Base-by-base conservation (phyloP, 2,113 vertebrate species). In the Pampusana beccarii region DNA sequence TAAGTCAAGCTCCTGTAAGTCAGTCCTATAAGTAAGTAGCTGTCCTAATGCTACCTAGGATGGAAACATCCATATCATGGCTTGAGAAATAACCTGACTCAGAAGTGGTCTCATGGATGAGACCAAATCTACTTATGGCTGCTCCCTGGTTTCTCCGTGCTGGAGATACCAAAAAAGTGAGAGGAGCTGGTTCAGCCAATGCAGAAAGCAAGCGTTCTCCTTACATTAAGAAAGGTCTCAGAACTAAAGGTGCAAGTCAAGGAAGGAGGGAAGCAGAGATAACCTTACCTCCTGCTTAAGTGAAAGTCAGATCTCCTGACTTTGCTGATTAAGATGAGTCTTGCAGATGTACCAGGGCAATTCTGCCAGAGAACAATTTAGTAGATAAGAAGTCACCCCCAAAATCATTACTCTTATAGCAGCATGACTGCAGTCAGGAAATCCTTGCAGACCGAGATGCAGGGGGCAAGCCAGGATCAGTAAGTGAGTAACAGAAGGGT, bases 401-500 rank as follows among this genome's bases (percentile, higher is more conserved):
- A 34, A 71, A 81, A 60, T 18, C 33, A 33, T 34, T 18, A 9
- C 10, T 75, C 15, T 31, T 5, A 23, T 0, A 66, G 46, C 24
- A 70, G n/a, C 3, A 21, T 19, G 26, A 10, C 54, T 16, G 5
- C 0, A 28, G n/a, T 12, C 11, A 20, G 25, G 77, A 71, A 91
- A 74, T 11, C 13, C 42, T 16, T 0, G 0, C 29, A 24, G 40
- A 28, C 4, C 0, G 3, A 61, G 48, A 23, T 51, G 56, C 23
- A 42, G 28, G 5, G 7, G 13, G 23, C 9, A 29, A 33, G 7
- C 34, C 51, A 34, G 28, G 17, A 56, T 44, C 17, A 19, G 33
- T 5, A 0, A 51, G 29, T 1, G 2, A 7, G 8, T 9, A 83
- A 42, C 3, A 9, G 58, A 78, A 58, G 53, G 5, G 60, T 19